Evolutionary conservation across 2,113 vertebrate genomes (phyloP), one percentile per base, ranked within the genome.

Genomic region (Oryzias curvinotus): DNA sequence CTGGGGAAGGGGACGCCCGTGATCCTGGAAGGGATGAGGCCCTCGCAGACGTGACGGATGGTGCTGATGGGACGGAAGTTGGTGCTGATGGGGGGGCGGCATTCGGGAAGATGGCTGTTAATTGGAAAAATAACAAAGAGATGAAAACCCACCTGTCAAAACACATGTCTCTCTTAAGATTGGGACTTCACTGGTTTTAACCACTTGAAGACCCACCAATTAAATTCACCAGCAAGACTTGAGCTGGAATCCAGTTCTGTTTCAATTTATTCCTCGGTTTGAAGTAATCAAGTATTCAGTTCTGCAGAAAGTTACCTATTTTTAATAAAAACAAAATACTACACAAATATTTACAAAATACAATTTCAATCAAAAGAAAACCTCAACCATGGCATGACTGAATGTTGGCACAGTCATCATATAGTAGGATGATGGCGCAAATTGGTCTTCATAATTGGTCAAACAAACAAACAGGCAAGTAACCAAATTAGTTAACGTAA

Each of bases 21-120:
- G 93, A 50, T 95, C 94, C 69, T 94, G 93, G 84, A 97, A 98
- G 60, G 94, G 90, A 72, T 91, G 75, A 14, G 84, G 88, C 91
- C 89, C 96, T 90, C 70, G 94, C 75, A 81, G 77, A 53, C 74
- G 84, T 0, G 71, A 81, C 47, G 92, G 91, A 62, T 94, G 92
- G 56, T 94, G 94, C 82, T 94, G 95, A 49, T 85, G 86, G n/a
- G 94, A 94, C 52, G 83, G 82, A 54, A 74, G 36, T 47, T 77
- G 86, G 61, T 88, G 85, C 28, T 94, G 95, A 75, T 88, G 90
- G 78, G 90, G 91, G 78, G 89, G 89, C 68, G 92, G 91, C 84
- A 97, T 90, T 67, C 93, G 91, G 52, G 93, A 92, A 62, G 93
- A 93, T 59, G 89, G 91, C 74, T 81, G 91, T 91, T 94, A 82